A percentile compares a stretch with the other conserved stretches of the same genome.
Evolutionary conservation across 2,113 vertebrate genomes (phyloP).

Genomic region (Mystacornis crossleyi): DNA sequence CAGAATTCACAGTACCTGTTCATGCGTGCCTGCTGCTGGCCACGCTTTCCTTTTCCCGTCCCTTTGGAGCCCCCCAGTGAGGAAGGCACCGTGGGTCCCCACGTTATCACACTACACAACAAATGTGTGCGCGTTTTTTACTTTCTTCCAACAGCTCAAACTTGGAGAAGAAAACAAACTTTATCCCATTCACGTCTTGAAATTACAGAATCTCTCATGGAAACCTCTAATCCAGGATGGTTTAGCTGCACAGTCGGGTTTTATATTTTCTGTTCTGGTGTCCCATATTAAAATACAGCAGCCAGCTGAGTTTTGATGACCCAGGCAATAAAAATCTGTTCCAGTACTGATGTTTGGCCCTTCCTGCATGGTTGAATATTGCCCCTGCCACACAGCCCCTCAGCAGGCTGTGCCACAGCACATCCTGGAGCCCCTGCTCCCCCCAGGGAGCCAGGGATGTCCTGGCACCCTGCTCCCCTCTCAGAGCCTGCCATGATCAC

Average conservation of each 20-base stretch:
- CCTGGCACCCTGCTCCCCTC: not conserved
- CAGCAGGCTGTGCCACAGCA: not conserved
- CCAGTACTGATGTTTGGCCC: rapidly evolving
- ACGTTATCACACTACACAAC: not conserved
- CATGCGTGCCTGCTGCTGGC: not conserved
- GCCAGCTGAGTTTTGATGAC: not conserved
- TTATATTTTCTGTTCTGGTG: not conserved
- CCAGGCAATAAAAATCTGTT: not conserved
- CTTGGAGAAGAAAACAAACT: conserved; percentile 76
- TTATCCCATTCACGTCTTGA: not conserved
- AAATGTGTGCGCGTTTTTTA: not conserved
- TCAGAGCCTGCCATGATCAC: rapidly evolving
- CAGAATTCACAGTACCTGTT: not conserved
- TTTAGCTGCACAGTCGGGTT: not conserved
- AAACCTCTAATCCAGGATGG: not conserved
- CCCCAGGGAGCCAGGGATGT: not conserved
- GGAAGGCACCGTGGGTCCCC: not conserved
- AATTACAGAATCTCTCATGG: not conserved
- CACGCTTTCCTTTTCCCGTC: not conserved
- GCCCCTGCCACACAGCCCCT: not conserved
- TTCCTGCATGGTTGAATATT: not conserved
- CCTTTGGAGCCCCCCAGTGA: not conserved
- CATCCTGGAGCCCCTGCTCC: not conserved
- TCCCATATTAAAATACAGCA: not conserved
- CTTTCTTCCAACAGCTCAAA: conserved; percentile 65